Evolutionary conservation across 2,888 invertebrate genomes (phyloP), one percentile per base, ranked within the genome.

Genomic region (Halictus ligatus): DNA sequence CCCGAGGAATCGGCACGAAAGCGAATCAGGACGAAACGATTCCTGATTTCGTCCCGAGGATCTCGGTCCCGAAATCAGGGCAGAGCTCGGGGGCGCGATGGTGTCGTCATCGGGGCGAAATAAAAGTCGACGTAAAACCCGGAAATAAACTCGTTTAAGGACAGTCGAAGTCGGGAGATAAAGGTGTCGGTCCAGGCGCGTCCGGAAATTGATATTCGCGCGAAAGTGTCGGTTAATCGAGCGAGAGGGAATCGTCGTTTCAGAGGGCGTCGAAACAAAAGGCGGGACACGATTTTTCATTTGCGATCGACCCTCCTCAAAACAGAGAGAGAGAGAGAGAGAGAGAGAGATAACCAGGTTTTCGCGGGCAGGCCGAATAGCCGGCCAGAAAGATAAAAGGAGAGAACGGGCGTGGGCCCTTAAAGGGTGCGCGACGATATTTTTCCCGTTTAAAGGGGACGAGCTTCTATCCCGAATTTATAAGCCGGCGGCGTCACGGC

Each of bases 361-460:
- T 88, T 85, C 83, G 86, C 81, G 77, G 60, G 78, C 72, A 40
- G 25, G 13, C n/a, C 54, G 75, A 78, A 76, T 74, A 67, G 81
- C 21, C 21, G 48, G 25, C 73, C 40, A 35, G 35, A n/a, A 67
- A 10, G 48, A 21, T 48, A 67, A 67, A 67, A 18, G 67, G 29
- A 71, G 75, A 76, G 43, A 80, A 80, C 71, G 77, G 21, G n/a
- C n/a, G n/a, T 67, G 73, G 54, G 64, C 78, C 80, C 86, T 92
- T 91, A 90, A 92, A 92, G 89, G 84, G 90, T 75, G 29, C 25
- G 58, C 75, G 25, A 40, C 79, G 83, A 71, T 87, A 81, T 83
- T 86, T 89, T 81, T 81, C 86, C 81, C 78, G 86, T 89, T 92
- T 92, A 92, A 92, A 89, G 92, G 77, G 88, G 89, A 83, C 84